A percentile compares a stretch with the other conserved stretches of the same genome.
These are phyloP conservation scores for Drosophila leontia DNA, from an alignment of 1,140 invertebrate species.

Conservation along the genomic window DNA sequence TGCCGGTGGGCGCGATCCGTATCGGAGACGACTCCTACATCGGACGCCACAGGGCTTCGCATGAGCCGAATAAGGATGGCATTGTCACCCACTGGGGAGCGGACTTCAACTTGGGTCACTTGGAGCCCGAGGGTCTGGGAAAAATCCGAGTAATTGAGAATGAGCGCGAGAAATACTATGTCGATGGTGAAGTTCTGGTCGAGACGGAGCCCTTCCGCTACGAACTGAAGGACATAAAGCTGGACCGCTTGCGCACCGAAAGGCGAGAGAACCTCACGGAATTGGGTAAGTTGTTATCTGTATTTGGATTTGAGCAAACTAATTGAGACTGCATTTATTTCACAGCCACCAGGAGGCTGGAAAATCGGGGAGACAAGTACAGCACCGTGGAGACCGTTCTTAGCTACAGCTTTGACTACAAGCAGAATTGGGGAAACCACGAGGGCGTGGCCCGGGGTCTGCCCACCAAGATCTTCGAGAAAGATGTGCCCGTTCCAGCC, in stretches of 20 bases:
- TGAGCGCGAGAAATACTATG: constrained; percentile 87
- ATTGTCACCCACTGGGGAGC: constrained; percentile 76
- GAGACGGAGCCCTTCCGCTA: constrained; percentile 92
- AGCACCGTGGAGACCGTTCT: constrained; percentile 89
- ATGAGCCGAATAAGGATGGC: constrained; percentile 49
- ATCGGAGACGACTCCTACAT: constrained; percentile 86
- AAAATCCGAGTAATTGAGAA: constrained; percentile 88
- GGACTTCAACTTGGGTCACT: constrained; percentile 87
- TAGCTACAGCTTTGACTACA: constrained; percentile 89
- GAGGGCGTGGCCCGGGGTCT: constrained; percentile 91
- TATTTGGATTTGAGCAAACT: neutral
- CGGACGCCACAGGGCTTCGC: constrained; percentile 84
- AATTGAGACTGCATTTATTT: neutral
- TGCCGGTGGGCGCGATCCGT: constrained; percentile 89
- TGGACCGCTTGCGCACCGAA: constrained; percentile 87
- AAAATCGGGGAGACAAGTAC: constrained; percentile 87
- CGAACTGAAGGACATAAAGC: constrained; percentile 88
- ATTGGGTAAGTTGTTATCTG: constrained; percentile 79
- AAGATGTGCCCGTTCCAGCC: constrained; percentile 86
- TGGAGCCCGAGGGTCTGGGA: constrained; percentile 88
- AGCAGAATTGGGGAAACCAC: constrained; percentile 91
- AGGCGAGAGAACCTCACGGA: constrained; percentile 86
- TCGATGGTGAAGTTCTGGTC: constrained; percentile 90
- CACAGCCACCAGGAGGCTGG: constrained; percentile 87
- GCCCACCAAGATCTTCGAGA: constrained; percentile 88